Evolutionary conservation across 1,140 invertebrate species (phyloP).

Genomic region (Cyphomyrmex costatus): DNA sequence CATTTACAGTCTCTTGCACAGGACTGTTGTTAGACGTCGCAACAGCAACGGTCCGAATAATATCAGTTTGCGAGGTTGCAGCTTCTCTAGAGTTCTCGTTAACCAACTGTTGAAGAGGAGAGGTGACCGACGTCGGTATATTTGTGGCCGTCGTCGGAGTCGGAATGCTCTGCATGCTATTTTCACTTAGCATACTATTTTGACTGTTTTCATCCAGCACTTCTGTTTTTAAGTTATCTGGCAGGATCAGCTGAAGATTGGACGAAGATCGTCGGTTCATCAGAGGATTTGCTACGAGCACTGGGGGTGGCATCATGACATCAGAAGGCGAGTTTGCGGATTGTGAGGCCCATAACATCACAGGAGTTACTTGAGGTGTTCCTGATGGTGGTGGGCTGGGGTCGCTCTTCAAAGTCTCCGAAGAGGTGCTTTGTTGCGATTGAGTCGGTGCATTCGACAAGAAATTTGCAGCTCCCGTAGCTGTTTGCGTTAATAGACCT

Average conservation of each 20-base stretch:
- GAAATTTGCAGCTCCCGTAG: constrained; percentile 77
- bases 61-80: constrained; percentile 68
- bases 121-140: constrained; percentile 68
- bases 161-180: constrained; percentile 83
- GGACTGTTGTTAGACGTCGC: constrained; percentile 74
- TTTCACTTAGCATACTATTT: constrained; percentile 87
- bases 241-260: constrained; percentile 84
- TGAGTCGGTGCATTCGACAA: constrained; percentile 78
- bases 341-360: constrained; percentile 83
- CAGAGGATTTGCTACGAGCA: constrained; percentile 80
- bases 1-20: constrained; percentile 78
- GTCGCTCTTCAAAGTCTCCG: constrained; percentile 82
- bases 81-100: constrained; percentile 81
- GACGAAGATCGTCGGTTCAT: constrained; percentile 81
- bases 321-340: constrained; percentile 73
- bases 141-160: constrained; percentile 71
- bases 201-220: constrained; percentile 91
- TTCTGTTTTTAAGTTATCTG: constrained; percentile 90
- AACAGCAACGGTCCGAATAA: constrained; percentile 76
- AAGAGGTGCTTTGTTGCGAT: constrained; percentile 53
- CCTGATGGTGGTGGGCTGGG: constrained; percentile 81
- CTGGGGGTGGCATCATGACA: constrained; percentile 85
- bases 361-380: constrained; percentile 76
- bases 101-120: constrained; percentile 83
- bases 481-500: constrained; percentile 78